Evolutionary conservation across 2,113 vertebrate genomes (phyloP), one percentile per base, ranked within the genome.

Genomic region (Panthera tigris): DNA sequence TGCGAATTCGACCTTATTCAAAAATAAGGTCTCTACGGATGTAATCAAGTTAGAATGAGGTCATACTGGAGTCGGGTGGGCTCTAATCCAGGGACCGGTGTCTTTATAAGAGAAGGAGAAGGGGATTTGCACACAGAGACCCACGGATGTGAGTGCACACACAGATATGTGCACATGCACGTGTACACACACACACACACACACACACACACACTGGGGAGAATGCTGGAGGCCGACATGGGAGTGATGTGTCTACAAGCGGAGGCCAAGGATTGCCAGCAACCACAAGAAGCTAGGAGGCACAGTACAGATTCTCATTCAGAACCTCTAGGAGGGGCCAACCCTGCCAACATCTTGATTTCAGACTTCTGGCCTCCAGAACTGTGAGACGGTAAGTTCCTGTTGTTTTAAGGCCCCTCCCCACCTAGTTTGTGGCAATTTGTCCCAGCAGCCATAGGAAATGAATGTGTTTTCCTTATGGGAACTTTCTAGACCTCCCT

Each of bases 51-150:
- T 79, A 90, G 45, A 69, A 84, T 61, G 41, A 82, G 45, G 66
- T 79, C 27, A 2, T 45, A n/a, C 5, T n/a, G 31, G 71, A 63
- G 6, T 48, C 76, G 65, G 1, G 10, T 65, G 27, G 29, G 16
- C 55, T 78, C 19, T 78, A 69, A 69, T 27, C 29, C 68, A 57
- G 52, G 45, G 41, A 71, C 41, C 41, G 16, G 18, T 6, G 1
- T 95, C 55, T 87, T 96, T 39, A 36, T 41, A 65, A 61, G 50
- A 95, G 68, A 82, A 95, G 68, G 83, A 71, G 7, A 71, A 63
- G 41, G 57, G 65, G 12, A 25, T 41, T 31, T 66, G 57, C 16
- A 50, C 36, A 76, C 31, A 88, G 36, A 91, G 74, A 65, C 57
- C 19, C 13, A 31, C 50, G 4, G 23, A 81, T 15, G 71, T 25